Conservation (phyloP, 1,140 invertebrate species). For the Tetranychus cinnabarinus region DNA sequence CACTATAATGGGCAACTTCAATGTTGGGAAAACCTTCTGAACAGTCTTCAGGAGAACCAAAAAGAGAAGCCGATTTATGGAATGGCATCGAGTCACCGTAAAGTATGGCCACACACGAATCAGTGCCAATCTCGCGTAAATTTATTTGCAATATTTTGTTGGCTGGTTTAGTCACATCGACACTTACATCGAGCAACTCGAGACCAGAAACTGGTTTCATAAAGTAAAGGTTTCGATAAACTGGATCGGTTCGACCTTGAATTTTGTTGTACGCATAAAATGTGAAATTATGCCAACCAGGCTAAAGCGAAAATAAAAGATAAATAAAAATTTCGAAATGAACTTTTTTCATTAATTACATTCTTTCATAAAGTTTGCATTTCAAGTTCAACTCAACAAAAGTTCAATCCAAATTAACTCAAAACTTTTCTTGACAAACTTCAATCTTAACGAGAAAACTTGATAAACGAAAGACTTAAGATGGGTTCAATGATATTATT, state of each 20-base stretch:
- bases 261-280: constrained; percentile 16
- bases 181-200: constrained; percentile 11
- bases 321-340: neutral
- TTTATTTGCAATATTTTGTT: constrained; percentile 12
- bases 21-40: neutral
- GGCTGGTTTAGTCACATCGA: constrained; percentile 12
- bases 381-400: no score
- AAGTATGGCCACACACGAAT: constrained; percentile 20
- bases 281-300: constrained; percentile 15
- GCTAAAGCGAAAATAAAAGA: neutral
- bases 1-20: neutral
- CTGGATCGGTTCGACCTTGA: constrained; percentile 13
- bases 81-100: constrained; percentile 17
- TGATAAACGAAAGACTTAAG: no score
- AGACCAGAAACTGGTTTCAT: constrained; percentile 15
- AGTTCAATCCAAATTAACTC: no score
- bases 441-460: no score
- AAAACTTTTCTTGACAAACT: no score
- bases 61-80: neutral
- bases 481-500: no score
- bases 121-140: constrained; percentile 16
- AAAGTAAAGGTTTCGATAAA: constrained; percentile 9
- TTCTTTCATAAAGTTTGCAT: no score
- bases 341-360: neutral
- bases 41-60: constrained; percentile 9